Evolutionary conservation across 2,797 vertebrate genomes (phyloP).

Genomic region (Stomatorhinus walkeri): DNA sequence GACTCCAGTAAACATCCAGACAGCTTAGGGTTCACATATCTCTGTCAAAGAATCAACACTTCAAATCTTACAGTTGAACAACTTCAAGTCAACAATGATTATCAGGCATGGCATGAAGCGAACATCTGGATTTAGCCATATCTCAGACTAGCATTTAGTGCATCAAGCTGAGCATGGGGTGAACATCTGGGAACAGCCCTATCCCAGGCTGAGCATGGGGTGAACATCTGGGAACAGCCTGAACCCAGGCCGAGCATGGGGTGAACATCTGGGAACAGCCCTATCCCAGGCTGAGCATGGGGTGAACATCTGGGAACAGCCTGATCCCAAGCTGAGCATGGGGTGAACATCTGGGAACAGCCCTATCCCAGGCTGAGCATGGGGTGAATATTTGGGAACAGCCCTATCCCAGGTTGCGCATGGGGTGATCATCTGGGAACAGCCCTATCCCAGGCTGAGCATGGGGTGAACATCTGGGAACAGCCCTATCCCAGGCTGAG

Average conservation of each 20-base stretch:
- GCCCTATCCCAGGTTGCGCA: not conserved
- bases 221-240: not conserved
- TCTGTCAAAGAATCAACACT: not conserved
- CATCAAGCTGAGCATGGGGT: not conserved
- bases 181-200: not conserved
- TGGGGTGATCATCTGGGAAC: not conserved
- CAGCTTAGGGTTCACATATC: not conserved
- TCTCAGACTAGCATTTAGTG: not conserved
- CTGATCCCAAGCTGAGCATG: not conserved
- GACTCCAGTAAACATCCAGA: not conserved
- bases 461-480: not conserved
- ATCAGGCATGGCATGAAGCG: not conserved
- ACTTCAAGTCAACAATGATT: not conserved
- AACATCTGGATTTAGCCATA: not conserved
- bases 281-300: too few relatives aligned
- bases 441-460: not conserved
- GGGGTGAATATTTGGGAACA: not conserved
- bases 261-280: not conserved
- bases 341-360: too few relatives aligned
- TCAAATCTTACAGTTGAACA: not conserved
- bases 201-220: not conserved
- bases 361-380: not conserved
- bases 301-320: not conserved
- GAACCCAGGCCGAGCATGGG: not conserved
- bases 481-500: not conserved